Conservation (phyloP, 2,888 invertebrate species). For the Smittia aterrima region DNA sequence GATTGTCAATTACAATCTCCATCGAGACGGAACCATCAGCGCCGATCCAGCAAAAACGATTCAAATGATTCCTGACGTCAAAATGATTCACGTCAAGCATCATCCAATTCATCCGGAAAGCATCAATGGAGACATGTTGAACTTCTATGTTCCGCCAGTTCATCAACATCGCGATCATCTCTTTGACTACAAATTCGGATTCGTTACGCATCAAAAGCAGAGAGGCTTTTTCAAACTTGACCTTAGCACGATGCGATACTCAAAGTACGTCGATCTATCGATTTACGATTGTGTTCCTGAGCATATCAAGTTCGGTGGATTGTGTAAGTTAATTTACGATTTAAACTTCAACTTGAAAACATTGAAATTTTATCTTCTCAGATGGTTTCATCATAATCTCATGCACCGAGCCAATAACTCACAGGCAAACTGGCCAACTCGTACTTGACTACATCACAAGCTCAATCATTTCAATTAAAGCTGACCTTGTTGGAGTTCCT, state of each 20-base stretch:
- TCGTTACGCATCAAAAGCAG: slow-evolving; percentile 71
- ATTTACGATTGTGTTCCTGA: slow-evolving; percentile 71
- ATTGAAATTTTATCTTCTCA: slow-evolving; percentile 47
- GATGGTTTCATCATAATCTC: slow-evolving; percentile 71
- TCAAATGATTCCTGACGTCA: slow-evolving; percentile 34
- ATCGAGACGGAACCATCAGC: slow-evolving; percentile 50
- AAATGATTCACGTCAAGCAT: slow-evolving; percentile 55
- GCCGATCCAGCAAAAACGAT: slow-evolving; percentile 25
- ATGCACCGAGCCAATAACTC: slow-evolving; percentile 66
- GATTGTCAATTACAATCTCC: slow-evolving; percentile 60
- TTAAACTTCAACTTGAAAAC: neutral
- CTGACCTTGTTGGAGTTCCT: slow-evolving; percentile 63
- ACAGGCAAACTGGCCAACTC: slow-evolving; percentile 64
- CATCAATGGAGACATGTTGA: slow-evolving; percentile 63
- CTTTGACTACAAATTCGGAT: slow-evolving; percentile 66
- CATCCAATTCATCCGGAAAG: slow-evolving; percentile 71
- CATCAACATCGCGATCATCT: slow-evolving; percentile 55
- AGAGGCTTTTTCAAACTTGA: slow-evolving; percentile 71
- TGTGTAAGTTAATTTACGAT: slow-evolving; percentile 60
- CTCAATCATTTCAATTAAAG: slow-evolving; percentile 63
- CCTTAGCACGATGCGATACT: slow-evolving; percentile 67
- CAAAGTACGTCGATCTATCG: slow-evolving; percentile 67
- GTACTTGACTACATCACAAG: slow-evolving; percentile 71
- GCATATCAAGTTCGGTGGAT: slow-evolving; percentile 66
- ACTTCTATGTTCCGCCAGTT: slow-evolving; percentile 62